Conservation (phyloP, 2,113 vertebrate species). For the Pelecanus crispus region DNA sequence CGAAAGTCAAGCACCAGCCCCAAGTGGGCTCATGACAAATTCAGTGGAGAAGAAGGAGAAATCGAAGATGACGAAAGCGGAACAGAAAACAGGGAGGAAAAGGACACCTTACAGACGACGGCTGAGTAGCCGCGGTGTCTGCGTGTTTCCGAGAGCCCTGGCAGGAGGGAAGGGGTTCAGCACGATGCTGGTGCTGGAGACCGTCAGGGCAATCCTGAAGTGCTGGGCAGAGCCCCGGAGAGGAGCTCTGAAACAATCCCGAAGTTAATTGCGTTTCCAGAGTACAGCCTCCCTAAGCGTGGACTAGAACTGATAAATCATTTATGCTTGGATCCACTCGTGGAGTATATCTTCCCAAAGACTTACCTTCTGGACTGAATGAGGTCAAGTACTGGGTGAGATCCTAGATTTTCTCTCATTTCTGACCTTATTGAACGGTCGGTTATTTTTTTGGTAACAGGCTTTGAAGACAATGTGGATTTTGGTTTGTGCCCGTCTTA, state of each 20-base stretch:
- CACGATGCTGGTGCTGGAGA: neutral
- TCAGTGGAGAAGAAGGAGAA: constrained; percentile 85
- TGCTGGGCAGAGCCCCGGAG: constrained; percentile 25
- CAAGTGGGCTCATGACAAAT: constrained; percentile 91
- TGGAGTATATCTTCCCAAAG: constrained; percentile 47
- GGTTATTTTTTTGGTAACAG: constrained; percentile 56
- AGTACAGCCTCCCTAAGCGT: neutral
- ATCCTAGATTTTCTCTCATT: neutral
- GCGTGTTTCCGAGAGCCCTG: neutral
- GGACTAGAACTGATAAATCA: constrained; percentile 7
- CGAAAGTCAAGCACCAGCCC: constrained; percentile 85
- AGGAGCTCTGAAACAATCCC: constrained; percentile 9
- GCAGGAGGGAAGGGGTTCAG: constrained; percentile 19
- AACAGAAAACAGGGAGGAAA: constrained; percentile 81
- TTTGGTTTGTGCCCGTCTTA: constrained; percentile 63
- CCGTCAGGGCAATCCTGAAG: constrained; percentile 11
- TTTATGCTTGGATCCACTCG: neutral
- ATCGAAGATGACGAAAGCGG: constrained; percentile 78
- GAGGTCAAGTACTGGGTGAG: neutral
- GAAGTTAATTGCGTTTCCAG: neutral
- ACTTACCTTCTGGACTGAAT: constrained; percentile 36
- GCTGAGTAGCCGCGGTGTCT: constrained; percentile 56
- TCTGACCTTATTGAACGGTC: constrained; percentile 18
- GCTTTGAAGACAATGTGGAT: constrained; percentile 52
- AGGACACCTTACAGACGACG: constrained; percentile 64